Base-by-base conservation (phyloP, 2,113 vertebrate species). In the Bostrychus sinensis region DNA sequence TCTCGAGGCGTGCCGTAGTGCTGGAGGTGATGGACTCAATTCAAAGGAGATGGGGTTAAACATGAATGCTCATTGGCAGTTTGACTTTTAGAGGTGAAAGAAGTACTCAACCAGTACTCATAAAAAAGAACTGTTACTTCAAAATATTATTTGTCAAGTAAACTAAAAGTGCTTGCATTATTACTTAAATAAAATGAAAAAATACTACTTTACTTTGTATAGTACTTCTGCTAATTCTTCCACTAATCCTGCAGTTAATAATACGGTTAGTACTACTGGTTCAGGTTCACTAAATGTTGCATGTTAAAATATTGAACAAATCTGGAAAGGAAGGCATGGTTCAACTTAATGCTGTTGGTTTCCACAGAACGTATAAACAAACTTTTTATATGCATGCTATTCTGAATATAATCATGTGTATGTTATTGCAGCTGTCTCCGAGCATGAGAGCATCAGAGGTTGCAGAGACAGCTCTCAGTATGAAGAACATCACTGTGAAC, bases 381-480 rank as follows among this genome's bases (percentile, higher is more conserved):
- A n/a, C n/a, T n/a, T n/a, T n/a, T n/a, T n/a, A n/a, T n/a, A n/a
- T 54, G 41, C 28, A n/a, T 17, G 17, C 45, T 62, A 22, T 55
- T 25, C 23, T 30, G 26, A 11, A 13, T 48, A 50, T 22, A 3
- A 9, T 2, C 34, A 2, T 20, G 8, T 37, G 16, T 69, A 19
- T 45, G 22, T 61, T 57, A 42, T 17, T 46, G n/a, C 13, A 99
- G 96, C 85, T 97, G 39, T 97, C 96, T 37, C 96, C 97, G 66
- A 89, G 92, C 81, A 96, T 93, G 92, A 89, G 93, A 70, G 91
- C 96, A 12, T 87, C 89, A 34, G 95, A 99, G 84, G 89, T 99
- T 37, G 94, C 91, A 54, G 93, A 89, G 66, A 90, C 90, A 3
- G 88, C 94, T 48, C 83, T 97, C 82, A 93, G 88, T 57, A 93